Evolutionary conservation across 2,888 invertebrate genomes (phyloP), one percentile per base, ranked within the genome.

Genomic region (Drepanosiphum platanoidis): DNA sequence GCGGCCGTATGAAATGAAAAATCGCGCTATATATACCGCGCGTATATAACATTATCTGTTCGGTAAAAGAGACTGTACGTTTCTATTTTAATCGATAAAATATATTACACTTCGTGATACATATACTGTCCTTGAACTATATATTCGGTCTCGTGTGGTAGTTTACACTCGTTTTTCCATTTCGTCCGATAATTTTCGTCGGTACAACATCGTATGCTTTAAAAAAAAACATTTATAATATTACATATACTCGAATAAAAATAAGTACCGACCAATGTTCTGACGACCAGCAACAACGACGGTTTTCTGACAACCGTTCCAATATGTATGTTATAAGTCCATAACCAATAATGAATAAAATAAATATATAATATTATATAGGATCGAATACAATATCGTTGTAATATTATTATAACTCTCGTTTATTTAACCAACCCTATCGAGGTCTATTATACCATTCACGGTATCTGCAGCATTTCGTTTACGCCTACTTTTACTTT

Each of bases 371-470:
- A 42, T 11, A 42, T n/a, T n/a, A 42, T 11, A 11, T n/a, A 27
- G 5, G 61, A 61, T 61, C 61, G n/a, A 61, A 61, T n/a, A 61
- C 61, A 61, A 61, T n/a, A n/a, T 27, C 9, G 11, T 27, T 27
- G 61, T 61, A n/a, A n/a, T n/a, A n/a, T n/a, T n/a, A 9, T 52
- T 46, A 36, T 15, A 75, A 34, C 30, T 52, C 70, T 79, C n/a
- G n/a, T 79, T 52, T 52, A 70, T 80, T 80, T 80, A 70, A 80
- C 70, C 52, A 36, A 52, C 80, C 70, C 70, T 80, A 80, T 80
- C 80, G 80, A 80, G 80, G 80, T 80, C 80, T 52, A 52, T 80
- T 34, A n/a, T n/a, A 27, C 68, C 13, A 70, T 70, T 80, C 52
- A 70, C 9, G 15, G 27, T 42, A 42, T 3, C 3, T 52, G 52